phyloP scores from a whole-genome alignment of 2,888 invertebrate species.

The Dysmachus trigonus region DNA sequence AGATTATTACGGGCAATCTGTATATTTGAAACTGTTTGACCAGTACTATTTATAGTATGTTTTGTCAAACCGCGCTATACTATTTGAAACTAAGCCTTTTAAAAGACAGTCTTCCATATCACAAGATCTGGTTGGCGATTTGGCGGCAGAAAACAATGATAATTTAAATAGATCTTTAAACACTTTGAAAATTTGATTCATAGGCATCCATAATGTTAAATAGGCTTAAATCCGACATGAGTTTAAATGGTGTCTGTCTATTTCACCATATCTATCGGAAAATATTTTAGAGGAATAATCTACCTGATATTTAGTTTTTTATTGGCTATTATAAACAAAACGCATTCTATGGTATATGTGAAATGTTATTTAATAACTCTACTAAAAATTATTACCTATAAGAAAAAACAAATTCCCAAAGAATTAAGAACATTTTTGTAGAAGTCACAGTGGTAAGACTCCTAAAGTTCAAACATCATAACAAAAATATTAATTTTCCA shows the following conservation, averaged over 20 bases:
- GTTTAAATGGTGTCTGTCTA: too few species aligned
- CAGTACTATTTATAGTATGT: background rate
- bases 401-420: too few species aligned
- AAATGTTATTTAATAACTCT: too few species aligned
- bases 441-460: too few species aligned
- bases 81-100: background rate
- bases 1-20: background rate
- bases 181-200: background rate
- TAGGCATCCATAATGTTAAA: background rate
- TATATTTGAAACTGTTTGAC: background rate
- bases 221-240: background rate
- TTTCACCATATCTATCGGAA: too few species aligned
- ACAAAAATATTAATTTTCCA: background rate
- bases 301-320: too few species aligned
- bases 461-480: too few species aligned
- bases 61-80: background rate
- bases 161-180: background rate
- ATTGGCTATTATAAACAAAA: too few species aligned
- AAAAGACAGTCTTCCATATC: background rate
- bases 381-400: too few species aligned
- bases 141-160: background rate
- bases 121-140: background rate
- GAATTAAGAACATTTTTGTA: too few species aligned
- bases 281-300: too few species aligned
- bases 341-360: too few species aligned